phyloP scores from a whole-genome alignment of 1,140 invertebrate genomes.

The Bombus huntii region DNA sequence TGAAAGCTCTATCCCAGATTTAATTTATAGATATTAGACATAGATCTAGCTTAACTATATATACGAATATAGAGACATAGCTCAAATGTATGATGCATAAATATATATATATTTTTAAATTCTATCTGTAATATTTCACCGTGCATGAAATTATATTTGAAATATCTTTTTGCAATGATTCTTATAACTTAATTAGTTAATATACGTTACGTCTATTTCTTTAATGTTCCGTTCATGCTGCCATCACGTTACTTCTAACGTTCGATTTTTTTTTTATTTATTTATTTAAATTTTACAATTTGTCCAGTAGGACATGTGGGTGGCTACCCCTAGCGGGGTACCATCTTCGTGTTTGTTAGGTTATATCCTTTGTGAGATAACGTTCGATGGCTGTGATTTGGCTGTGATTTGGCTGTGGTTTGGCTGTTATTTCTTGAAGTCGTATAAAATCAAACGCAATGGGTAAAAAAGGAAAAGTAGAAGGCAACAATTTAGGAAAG shows the following conservation, averaged over 20 bases:
- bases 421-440: background rate
- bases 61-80: background rate
- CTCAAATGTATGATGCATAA: conserved; percentile 2
- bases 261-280: background rate
- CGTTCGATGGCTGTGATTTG: background rate
- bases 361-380: too few species aligned
- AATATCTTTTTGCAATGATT: background rate
- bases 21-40: conserved; percentile 30
- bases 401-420: background rate
- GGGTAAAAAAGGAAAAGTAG: conserved; percentile 81
- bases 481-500: conserved; percentile 85
- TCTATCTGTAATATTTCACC: conserved; percentile 20
- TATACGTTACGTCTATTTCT: background rate
- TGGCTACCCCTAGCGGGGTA: too few species aligned
- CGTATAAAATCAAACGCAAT: conserved; percentile 21
- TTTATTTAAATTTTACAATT: too few species aligned
- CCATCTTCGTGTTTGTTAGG: too few species aligned
- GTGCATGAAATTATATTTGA: conserved; percentile 18
- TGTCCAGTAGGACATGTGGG: too few species aligned
- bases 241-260: background rate
- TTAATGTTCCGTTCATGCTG: background rate
- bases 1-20: conserved; percentile 12
- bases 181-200: background rate
- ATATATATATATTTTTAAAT: conserved; percentile 25
- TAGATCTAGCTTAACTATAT: conserved; percentile 30